Evolutionary conservation across 2,797 vertebrate species (phyloP).

Genomic region (Acanthiza pusilla): DNA sequence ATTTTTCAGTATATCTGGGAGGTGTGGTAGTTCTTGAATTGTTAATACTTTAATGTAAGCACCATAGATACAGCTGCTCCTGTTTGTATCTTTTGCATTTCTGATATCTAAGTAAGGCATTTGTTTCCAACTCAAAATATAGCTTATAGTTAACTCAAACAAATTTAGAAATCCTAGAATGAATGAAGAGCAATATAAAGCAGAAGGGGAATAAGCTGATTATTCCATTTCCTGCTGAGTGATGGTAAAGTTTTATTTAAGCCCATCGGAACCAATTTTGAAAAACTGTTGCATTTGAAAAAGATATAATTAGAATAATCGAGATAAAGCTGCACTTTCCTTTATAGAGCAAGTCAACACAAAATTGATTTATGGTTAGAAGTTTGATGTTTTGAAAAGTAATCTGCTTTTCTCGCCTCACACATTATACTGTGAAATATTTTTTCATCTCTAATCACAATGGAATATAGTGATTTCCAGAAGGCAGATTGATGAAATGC

Average conservation of each 20-base stretch:
- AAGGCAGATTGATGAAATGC: background rate
- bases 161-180: background rate
- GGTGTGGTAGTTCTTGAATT: background rate
- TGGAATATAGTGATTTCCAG: background rate
- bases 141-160: background rate
- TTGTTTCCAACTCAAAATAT: background rate
- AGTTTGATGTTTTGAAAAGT: background rate
- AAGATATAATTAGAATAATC: background rate
- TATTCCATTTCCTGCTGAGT: background rate
- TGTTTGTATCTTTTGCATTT: background rate
- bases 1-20: background rate
- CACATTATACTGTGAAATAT: background rate
- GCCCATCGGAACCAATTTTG: background rate
- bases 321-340: background rate
- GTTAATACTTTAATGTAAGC: background rate
- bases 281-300: background rate
- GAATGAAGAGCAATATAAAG: background rate
- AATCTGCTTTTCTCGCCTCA: background rate
- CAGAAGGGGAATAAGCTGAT: background rate
- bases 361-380: background rate
- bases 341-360: background rate
- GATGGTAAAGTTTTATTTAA: background rate
- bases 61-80: background rate
- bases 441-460: background rate
- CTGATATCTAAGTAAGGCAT: background rate